Percentiles rank a stretch among this genome's conserved stretches.
Conservation (phyloP, 2,888 invertebrate species). For the Plagiodera versicolora region DNA sequence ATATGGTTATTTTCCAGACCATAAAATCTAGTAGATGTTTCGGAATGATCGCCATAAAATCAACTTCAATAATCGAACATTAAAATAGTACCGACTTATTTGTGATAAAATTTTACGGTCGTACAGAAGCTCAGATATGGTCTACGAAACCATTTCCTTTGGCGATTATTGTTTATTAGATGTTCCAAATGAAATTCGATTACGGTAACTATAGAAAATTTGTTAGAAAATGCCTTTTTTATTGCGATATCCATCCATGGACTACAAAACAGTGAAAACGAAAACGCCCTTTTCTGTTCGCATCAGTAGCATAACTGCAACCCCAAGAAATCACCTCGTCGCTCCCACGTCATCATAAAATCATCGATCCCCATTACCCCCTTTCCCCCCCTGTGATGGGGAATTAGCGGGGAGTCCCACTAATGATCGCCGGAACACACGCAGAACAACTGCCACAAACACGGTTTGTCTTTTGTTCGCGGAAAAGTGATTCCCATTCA, state of each 20-base stretch:
- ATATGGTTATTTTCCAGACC: background rate
- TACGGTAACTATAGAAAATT: too few relatives aligned
- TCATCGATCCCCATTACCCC: background rate
- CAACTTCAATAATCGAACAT: conserved; percentile 6
- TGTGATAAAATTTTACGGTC: conserved; percentile 12
- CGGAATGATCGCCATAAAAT: conserved; percentile 3
- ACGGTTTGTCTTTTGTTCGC: conserved; percentile 44
- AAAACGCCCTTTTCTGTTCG: too few relatives aligned
- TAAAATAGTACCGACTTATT: conserved; percentile 7
- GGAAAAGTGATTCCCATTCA: conserved; percentile 42
- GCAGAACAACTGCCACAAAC: conserved; percentile 43
- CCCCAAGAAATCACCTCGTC: too few relatives aligned
- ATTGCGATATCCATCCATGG: background rate
- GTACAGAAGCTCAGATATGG: background rate
- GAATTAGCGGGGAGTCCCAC: conserved; percentile 36
- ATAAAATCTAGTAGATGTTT: background rate
- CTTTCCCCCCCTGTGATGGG: background rate
- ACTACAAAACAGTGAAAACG: too few relatives aligned
- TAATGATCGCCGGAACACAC: conserved; percentile 41
- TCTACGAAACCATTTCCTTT: background rate
- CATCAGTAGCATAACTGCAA: too few relatives aligned
- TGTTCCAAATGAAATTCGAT: too few relatives aligned
- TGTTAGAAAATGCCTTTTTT: conserved; percentile 12
- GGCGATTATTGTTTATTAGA: background rate
- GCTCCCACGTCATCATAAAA: too few relatives aligned